Base-by-base conservation (phyloP, 2,888 invertebrate species). In the Metopia argyrocephala region DNA sequence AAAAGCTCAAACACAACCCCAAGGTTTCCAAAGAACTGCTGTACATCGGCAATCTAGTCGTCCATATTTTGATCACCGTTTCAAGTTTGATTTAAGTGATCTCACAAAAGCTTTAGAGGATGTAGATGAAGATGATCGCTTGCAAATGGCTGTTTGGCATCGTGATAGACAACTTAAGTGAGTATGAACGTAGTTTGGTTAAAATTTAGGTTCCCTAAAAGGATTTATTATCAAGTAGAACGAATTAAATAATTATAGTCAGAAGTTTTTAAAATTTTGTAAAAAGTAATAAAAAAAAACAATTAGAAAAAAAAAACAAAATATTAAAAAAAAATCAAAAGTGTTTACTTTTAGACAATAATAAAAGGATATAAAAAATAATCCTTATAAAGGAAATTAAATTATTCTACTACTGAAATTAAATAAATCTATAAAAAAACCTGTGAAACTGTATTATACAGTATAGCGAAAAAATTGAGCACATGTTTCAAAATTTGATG, bases 131-230 rank as follows among this genome's bases (percentile, higher is more conserved):
- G 76, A 84, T 20, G 83, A 92, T 93, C 89, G 85, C 7, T 92
- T 96, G 56, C 93, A 95, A 85, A 92, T 96, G 85, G 96, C 96
- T 56, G 96, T 96, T 57, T 96, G 96, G 96, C 96, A 96, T 89
- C 92, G 96, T 84, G 95, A 96, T 91, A 93, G 95, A 85, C 94
- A 93, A 84, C 93, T 94, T 89, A 94, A 95, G 96, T 96, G 92
- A 93, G 92, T 90, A 90, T 85, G 88, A 87, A 88, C 88, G 69
- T 76, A 78, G 76, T 66, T 61, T 62, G 38, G 38, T 18, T 52
- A 31, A 65, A 65, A 54, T 15, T 46, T 6, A 48, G 48, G 15
- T 18, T 5, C 20, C 20, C 3, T 1, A 12, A 12, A 38, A 15
- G 38, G 38, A 12, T 15, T 15, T 15, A 3, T 1, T 15, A 38